Conservation (phyloP, 2,888 invertebrate genomes). For the Scelioninae gen. 2 region DNA sequence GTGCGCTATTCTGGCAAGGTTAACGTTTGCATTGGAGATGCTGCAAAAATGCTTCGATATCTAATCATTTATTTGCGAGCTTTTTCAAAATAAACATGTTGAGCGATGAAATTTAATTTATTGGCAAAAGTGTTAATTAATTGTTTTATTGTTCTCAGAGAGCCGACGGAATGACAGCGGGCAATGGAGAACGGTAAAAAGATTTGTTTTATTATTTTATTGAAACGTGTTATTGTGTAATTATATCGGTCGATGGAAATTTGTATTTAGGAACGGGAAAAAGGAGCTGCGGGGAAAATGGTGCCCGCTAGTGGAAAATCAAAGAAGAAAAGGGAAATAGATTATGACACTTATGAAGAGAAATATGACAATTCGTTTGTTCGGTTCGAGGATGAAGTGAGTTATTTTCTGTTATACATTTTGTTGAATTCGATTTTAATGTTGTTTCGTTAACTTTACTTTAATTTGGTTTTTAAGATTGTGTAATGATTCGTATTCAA, state of each 20-base stretch:
- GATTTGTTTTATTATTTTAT: no score
- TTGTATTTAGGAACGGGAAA: slow-evolving; percentile 2
- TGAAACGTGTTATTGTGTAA: no score
- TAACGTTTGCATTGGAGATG: slow-evolving; percentile 37
- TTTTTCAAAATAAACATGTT: background rate
- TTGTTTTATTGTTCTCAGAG: slow-evolving; percentile 2
- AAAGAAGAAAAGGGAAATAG: slow-evolving; percentile 28
- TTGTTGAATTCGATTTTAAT: background rate
- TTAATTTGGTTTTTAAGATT: background rate
- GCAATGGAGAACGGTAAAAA: background rate
- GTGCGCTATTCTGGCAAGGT: slow-evolving; percentile 54
- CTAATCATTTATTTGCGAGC: slow-evolving; percentile 29
- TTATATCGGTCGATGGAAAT: background rate
- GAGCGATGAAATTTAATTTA: no score
- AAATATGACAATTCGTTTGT: slow-evolving; percentile 6
- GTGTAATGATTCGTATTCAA: no score
- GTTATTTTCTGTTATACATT: background rate
- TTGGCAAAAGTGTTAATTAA: background rate
- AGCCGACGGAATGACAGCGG: background rate
- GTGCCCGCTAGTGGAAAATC: slow-evolving; percentile 5
- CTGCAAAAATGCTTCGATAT: slow-evolving; percentile 29
- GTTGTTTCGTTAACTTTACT: background rate
- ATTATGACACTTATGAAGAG: slow-evolving; percentile 18
- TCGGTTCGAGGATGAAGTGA: slow-evolving; percentile 43
- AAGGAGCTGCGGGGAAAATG: background rate